Base-by-base conservation (phyloP, 1,140 invertebrate genomes). In the Eueides isabella region DNA sequence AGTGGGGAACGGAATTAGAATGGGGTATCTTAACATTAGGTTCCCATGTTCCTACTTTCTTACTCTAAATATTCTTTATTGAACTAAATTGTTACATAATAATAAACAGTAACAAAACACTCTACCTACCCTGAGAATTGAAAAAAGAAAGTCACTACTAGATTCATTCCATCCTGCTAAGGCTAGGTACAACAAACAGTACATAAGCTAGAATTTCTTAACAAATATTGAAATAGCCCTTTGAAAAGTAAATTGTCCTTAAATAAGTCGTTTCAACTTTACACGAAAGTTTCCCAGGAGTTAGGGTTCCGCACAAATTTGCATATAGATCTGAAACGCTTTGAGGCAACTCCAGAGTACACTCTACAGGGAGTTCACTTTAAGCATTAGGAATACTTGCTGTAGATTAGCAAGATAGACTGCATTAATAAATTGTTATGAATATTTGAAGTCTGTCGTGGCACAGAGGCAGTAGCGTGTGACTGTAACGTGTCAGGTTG, bases 181-280 rank as follows among this genome's bases (percentile, higher is more conserved):
- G n/a, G n/a, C n/a, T n/a, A n/a, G n/a, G 41, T 44, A 19, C 41
- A 67, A 67, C 16, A 38, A 38, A 16, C 14, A 14, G 16, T 44
- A 67, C 29, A 55, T 16, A 33, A 44, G 19, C 31, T 55, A 26
- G 28, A 65, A 74, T 70, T 35, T 75, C 68, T 75, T 67, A 62
- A 75, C 70, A 71, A 75, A 75, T 75, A 75, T 75, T 75, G 38
- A 71, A 62, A 61, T 23, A 68, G 73, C 67, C 73, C 64, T 74
- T 75, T 71, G 48, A 31, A 63, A 66, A 71, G 73, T 68, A 75
- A 75, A 75, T 75, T 71, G 73, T 75, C 73, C 68, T 71, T 71
- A 75, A 75, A 75, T 71, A 68, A 69, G 67, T 35, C 73, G 68
- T 67, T 75, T 70, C 41, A 74, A 75, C 62, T 75, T 67, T 63